Base-by-base conservation (phyloP, 2,113 vertebrate genomes). In the Tyto alba region DNA sequence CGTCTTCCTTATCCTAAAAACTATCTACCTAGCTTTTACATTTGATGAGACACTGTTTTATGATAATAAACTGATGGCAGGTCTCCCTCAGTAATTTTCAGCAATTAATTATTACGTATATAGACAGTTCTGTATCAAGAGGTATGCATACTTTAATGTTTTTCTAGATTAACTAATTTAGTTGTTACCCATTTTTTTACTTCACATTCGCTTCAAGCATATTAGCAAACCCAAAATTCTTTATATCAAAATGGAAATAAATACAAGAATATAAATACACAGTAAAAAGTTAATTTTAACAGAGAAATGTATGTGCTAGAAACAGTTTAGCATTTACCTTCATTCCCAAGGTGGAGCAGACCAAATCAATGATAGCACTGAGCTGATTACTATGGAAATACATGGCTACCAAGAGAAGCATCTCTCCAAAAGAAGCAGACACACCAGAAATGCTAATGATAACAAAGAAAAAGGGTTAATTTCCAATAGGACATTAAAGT, bases 351-450 rank as follows among this genome's bases (percentile, higher is more conserved):
- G 99, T 99, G 77, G 99, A 99, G 90, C 99, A 99, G 96, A 99
- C 99, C 98, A 99, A 97, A 90, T 99, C 99, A 93, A 99, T 99
- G 98, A 99, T 99, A 92, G 99, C 99, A 89, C 98, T 99, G 85
- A 99, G 99, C 94, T 99, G 99, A 96, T 99, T 99, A 97, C 99
- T 99, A 95, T 99, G 99, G 98, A 99, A 99, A 96, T 99, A 99
- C 99, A 99, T 99, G 92, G 99, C 99, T 87, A 99, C 99, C 98
- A 99, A 95, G 92, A 99, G 98, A 27, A 99, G 98, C 99, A 99
- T 99, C 98, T 99, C 99, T 96, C 99, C 99, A 94, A 99, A 99
- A 87, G 99, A 99, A 92, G 99, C 99, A 68, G 99, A 99, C 38
- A 99, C 99, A 11, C 99, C 99, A 53, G 99, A 99, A 94, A 99